Evolutionary conservation across 1,140 invertebrate species (phyloP), one percentile per base, ranked within the genome.

Genomic region (Delia radicum): DNA sequence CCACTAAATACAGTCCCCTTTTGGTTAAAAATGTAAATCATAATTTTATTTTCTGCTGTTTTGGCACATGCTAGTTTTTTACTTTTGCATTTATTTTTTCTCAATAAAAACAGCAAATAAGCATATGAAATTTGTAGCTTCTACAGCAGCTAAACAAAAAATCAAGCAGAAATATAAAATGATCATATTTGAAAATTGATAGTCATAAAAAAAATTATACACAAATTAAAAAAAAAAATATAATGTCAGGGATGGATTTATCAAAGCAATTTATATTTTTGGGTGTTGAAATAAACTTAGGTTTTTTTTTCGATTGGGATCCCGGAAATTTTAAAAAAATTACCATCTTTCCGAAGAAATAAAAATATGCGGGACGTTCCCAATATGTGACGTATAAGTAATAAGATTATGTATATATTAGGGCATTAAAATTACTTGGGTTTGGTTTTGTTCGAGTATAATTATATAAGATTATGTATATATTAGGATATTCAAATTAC

Each of bases 11-110:
- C n/a, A 21, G 31, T 21, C 65, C 2, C 8, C 8, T 18, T 31
- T 69, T 21, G 26, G 15, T 42, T 42, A 42, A 55, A 55, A 18
- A 55, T 28, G 26, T 65, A 69, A 69, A 69, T 37, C 65, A 69
- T 21, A 69, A 69, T 24, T 69, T 37, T 69, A 10, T 37, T 69
- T 18, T 37, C 3, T 24, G 27, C 29, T 67, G 29, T 37, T 24
- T 37, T 69, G 65, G 65, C 65, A 69, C 65, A 69, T 69, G 65
- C 29, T 55, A 55, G n/a, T 55, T 55, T 55, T 21, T 55, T 55
- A 55, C 48, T 7, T n/a, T 55, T 55, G 2, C 48, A 24, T 18
- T 18, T 55, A 55, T 15, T 1, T 21, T 55, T 55, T 55, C 48
- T 21, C 21, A 21, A 55, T n/a, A 55, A 55, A 48, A 18, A 55